A percentile compares a stretch with the other conserved stretches of the same genome.
Conservation (phyloP, 2,888 invertebrate species). For the Dryobota labecula region DNA sequence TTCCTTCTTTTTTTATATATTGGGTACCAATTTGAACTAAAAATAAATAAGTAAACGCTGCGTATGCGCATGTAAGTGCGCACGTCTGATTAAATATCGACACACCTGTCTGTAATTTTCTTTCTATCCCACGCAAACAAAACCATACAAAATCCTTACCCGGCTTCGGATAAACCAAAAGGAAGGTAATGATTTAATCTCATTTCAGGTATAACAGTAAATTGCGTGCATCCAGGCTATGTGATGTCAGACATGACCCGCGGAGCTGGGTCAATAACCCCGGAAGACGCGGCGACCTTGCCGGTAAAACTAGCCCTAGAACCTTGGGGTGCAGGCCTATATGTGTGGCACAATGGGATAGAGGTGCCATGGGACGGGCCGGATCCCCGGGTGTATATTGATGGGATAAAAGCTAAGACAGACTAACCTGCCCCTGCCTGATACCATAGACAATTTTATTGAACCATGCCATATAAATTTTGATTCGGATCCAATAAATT, state of each 20-base stretch:
- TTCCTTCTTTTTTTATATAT: too few species aligned
- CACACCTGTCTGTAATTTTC: background rate
- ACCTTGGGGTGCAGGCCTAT: slow-evolving; percentile 73
- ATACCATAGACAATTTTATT: background rate
- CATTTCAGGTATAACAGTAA: slow-evolving; percentile 78
- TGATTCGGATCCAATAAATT: background rate
- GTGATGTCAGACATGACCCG: slow-evolving; percentile 86
- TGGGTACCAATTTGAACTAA: too few species aligned
- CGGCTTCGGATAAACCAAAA: background rate
- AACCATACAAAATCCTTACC: background rate
- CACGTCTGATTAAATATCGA: background rate
- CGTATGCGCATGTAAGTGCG: background rate
- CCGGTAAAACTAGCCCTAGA: slow-evolving; percentile 72
- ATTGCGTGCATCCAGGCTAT: slow-evolving; percentile 87
- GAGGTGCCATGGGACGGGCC: slow-evolving; percentile 82
- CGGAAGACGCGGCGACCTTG: slow-evolving; percentile 75
- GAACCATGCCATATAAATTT: too few species aligned
- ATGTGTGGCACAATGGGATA: slow-evolving; percentile 80
- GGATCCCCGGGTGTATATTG: slow-evolving; percentile 83
- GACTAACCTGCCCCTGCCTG: background rate
- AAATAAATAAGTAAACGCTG: too few species aligned
- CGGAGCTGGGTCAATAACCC: slow-evolving; percentile 77
- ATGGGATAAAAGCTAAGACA: slow-evolving; percentile 68
- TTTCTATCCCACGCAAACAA: background rate
- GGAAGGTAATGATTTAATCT: background rate